Evolutionary conservation across 2,888 invertebrate species (phyloP), one percentile per base, ranked within the genome.

Genomic region (Agelastica alni): DNA sequence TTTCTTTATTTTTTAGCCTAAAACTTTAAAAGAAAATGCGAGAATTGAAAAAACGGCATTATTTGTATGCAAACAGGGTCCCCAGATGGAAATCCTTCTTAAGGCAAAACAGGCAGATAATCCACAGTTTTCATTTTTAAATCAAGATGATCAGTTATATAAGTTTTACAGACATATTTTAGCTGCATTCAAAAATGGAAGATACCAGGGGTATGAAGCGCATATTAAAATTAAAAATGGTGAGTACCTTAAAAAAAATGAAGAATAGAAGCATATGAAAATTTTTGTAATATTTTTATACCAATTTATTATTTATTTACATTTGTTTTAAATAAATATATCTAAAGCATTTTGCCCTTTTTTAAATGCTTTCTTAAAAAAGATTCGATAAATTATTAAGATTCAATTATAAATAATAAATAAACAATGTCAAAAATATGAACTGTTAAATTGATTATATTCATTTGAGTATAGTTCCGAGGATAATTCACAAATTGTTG

Each of bases 71-170:
- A 83, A 85, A 42, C 96, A 97, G 73, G 98, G 98, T 0, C 84
- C 88, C 4, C 99, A 99, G 79, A 97, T 99, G 97, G 99, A 99
- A 80, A 96, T 99, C 64, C 83, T 99, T 7, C 88, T 99, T 63
- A 98, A 98, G 78, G 93, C 97, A 2, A 99, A 98, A 78, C 99
- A 99, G 77, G 84, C 91, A 0, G 88, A 89, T 71, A 98, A 97
- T 79, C 83, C 88, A 0, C 93, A 96, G 78, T 99, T 99, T 78
- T 84, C 89, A 61, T 99, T 99, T 78, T 81, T 99, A 54, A 90
- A 92, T 53, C 91, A 91, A 71, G 93, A 91, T 60, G 86, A 93
- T 54, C 77, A 80, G 0, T 80, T 98, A 31, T 88, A 97, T 77
- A 85, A 89, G 0, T 99, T 96, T 77, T 99, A 98, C 77, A 88